These are phyloP conservation scores for Dermochelys coriacea DNA, from an alignment of 2,797 vertebrate genomes.

Conservation along the genomic window DNA sequence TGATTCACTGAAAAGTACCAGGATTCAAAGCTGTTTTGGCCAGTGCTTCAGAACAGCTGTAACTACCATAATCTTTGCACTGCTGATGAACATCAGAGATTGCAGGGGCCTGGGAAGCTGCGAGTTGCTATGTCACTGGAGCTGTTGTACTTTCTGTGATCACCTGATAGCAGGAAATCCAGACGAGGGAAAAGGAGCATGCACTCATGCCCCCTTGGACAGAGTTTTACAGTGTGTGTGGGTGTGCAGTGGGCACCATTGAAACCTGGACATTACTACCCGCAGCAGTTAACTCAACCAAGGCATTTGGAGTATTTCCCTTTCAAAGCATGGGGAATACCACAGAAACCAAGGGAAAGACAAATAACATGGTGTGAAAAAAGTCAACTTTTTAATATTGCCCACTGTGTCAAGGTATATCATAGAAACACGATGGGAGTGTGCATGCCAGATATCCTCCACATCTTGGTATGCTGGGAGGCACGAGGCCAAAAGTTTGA, in stretches of 20 bases:
- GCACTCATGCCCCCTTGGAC: neutral
- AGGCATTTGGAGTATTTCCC: neutral
- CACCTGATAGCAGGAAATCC: neutral
- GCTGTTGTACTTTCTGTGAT: neutral
- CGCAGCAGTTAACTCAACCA: neutral
- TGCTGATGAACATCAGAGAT: neutral
- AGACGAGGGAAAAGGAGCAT: neutral
- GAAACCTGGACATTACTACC: neutral
- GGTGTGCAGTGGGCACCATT: neutral
- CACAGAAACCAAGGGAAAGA: neutral
- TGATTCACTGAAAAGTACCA: neutral
- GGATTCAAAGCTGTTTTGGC: neutral
- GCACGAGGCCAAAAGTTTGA: fast-evolving
- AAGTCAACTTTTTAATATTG: neutral
- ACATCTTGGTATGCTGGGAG: neutral
- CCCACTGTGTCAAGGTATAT: fast-evolving
- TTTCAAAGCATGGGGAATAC: neutral
- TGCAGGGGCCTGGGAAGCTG: neutral
- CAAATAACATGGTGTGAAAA: no score
- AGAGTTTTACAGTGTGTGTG: neutral
- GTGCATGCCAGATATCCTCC: neutral
- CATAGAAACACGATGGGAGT: neutral
- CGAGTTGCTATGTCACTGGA: neutral
- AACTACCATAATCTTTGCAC: neutral
- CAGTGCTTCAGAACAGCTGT: neutral